phyloP scores from a whole-genome alignment of 2,888 invertebrate genomes.

The Spisula subtruncata region DNA sequence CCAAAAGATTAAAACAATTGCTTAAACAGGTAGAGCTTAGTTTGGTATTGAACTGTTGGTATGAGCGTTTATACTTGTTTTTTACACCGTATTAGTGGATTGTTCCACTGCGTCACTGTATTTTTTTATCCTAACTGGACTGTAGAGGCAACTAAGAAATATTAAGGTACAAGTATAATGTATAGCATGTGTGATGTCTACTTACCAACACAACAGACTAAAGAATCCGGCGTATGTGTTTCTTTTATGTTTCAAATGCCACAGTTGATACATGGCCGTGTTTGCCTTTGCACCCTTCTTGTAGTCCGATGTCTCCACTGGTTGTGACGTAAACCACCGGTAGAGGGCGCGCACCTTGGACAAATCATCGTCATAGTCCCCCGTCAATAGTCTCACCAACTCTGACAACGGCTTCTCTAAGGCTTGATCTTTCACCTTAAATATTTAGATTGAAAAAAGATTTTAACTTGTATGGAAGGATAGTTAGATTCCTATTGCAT shows the following conservation, averaged over 20 bases:
- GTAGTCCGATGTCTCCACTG: conserved; percentile 74
- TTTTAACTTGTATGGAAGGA: no score
- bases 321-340: conserved; percentile 82
- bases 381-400: conserved; percentile 73
- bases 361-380: conserved; percentile 71
- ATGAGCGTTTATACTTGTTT: no score
- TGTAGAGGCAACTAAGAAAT: no score
- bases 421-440: conserved; percentile 57
- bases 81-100: no score
- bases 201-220: conserved; percentile 80
- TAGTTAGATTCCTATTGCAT: no score
- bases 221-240: conserved; percentile 84
- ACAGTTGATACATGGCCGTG: conserved; percentile 80
- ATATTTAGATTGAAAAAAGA: neutral
- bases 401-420: conserved; percentile 69
- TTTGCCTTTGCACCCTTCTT: conserved; percentile 76
- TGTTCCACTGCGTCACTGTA: no score
- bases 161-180: no score
- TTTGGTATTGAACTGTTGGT: no score
- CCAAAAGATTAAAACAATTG: no score
- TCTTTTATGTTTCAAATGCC: conserved; percentile 80
- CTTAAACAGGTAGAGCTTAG: no score
- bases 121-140: no score
- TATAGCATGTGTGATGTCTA: neutral
- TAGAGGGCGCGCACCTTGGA: conserved; percentile 81